phyloP scores from a whole-genome alignment of 2,797 vertebrate genomes.

The Fringilla coelebs region DNA sequence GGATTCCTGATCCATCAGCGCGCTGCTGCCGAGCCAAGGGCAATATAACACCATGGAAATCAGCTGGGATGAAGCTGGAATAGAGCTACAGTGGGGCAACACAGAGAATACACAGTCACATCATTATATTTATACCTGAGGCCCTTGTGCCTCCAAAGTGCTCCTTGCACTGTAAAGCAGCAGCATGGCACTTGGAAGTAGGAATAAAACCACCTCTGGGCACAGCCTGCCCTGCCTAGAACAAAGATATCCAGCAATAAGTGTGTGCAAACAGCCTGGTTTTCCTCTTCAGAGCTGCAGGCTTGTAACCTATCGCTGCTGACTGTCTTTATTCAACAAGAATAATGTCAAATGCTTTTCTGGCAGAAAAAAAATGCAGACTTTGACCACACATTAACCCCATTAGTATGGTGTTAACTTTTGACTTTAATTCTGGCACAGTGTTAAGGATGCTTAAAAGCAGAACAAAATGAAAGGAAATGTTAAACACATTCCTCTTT shows the following conservation, averaged over 20 bases:
- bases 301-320: neutral
- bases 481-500: constrained; percentile 13
- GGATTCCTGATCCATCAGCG: neutral
- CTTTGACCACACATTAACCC: constrained; percentile 61
- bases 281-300: neutral
- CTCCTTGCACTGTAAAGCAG: neutral
- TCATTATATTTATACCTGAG: neutral
- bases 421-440: constrained; percentile 41
- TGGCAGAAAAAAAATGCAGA: constrained; percentile 30
- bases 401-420: constrained; percentile 60
- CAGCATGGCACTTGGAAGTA: neutral
- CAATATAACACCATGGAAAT: neutral
- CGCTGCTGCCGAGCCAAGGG: fast-evolving
- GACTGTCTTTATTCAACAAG: constrained; percentile 1
- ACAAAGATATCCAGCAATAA: neutral
- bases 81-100: neutral
- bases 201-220: neutral
- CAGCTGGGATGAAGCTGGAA: neutral
- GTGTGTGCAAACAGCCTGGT: neutral
- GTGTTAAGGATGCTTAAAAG: constrained; percentile 51
- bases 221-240: neutral
- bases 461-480: constrained; percentile 46
- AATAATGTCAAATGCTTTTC: constrained; percentile 39
- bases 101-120: neutral
- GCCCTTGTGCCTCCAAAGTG: neutral